Conservation (phyloP, 2,113 vertebrate genomes). For the Mystacornis crossleyi region DNA sequence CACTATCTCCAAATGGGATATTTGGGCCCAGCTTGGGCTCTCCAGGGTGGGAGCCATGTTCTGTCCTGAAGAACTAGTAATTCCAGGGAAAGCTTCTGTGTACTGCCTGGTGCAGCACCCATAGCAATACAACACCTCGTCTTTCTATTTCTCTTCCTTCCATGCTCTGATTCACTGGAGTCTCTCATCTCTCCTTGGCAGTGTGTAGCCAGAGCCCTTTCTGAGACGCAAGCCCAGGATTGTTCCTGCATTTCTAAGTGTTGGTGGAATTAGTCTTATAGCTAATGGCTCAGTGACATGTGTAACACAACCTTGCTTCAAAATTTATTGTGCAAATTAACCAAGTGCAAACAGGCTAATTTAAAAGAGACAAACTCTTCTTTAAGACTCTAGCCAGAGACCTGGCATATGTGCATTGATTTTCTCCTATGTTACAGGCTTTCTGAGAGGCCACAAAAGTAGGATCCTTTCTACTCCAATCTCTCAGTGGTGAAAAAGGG, state of each 20-base stretch:
- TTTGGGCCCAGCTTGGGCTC: background rate
- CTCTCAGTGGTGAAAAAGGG: background rate
- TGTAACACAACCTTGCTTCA: background rate
- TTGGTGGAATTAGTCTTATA: background rate
- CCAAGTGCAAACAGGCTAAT: background rate
- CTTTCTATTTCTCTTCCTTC: background rate
- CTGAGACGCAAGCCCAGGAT: background rate
- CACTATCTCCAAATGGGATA: too few relatives aligned
- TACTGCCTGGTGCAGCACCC: background rate
- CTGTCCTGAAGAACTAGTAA: background rate
- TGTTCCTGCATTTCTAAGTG: background rate
- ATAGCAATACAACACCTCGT: background rate
- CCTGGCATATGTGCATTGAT: background rate
- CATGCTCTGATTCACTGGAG: background rate
- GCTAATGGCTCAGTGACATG: background rate
- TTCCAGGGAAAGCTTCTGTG: background rate
- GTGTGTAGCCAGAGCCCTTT: background rate
- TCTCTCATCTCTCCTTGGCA: background rate
- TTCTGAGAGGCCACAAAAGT: background rate
- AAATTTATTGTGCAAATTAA: background rate
- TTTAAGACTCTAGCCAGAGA: background rate
- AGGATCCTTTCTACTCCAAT: background rate
- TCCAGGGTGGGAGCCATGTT: background rate
- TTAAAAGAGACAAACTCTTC: background rate
- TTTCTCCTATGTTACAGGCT: background rate